Base-by-base conservation (phyloP, 2,888 invertebrate genomes). In the Synanthedon formicaeformis region DNA sequence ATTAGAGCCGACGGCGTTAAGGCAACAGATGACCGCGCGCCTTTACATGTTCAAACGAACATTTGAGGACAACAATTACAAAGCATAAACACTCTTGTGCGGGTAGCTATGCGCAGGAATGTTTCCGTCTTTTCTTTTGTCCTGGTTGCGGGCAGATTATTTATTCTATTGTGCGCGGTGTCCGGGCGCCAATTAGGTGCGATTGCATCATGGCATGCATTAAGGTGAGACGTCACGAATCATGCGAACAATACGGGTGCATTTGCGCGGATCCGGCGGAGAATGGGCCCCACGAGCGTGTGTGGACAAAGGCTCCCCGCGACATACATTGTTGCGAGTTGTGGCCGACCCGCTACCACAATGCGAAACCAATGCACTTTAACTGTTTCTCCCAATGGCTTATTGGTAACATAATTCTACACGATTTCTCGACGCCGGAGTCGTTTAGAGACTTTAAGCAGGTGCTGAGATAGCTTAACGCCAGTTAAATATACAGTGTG, bases 401-500 rank as follows among this genome's bases (percentile, higher is more conserved):
- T 45, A 45, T 45, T 45, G 45, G 45, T 45, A 45, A 45, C 45
- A 45, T 45, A 45, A 45, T 45, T 45, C 45, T 45, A 45, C 45
- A 45, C 13, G 45, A 45, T 45, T 14, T 45, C 45, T 12, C 45
- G 45, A n/a, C 13, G n/a, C 14, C 14, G 45, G 3, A 45, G 45
- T 45, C 45, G 45, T 45, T 45, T 45, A 45, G 45, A 45, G 45
- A 3, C n/a, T 14, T 12, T 45, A 49, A 23, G 49, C 49, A 69
- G 70, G 73, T 71, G 73, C 64, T 62, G 64, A 62, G 69, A 69
- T 67, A 65, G 63, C 71, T 71, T 66, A 74, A 73, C 69, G 67
- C 69, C 71, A 71, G 71, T 71, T 72, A 80, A 78, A 78, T 75
- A 77, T 77, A 69, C 76, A 71, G 66, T 67, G 69, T 67, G 65